phyloP scores from a whole-genome alignment of 2,797 vertebrate species.

The Sebastes taczanowskii region DNA sequence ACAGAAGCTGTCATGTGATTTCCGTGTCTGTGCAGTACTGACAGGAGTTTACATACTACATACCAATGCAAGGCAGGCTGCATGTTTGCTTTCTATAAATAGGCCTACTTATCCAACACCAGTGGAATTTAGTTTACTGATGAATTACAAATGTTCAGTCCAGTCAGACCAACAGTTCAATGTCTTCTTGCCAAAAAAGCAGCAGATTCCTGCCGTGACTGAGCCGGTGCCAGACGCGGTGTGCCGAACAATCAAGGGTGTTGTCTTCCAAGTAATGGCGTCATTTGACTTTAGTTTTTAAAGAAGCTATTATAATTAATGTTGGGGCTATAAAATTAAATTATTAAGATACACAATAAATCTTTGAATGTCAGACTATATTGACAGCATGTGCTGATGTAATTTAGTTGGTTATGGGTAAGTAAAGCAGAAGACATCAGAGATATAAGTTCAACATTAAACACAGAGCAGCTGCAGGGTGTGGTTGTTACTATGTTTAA shows the following conservation, averaged over 20 bases:
- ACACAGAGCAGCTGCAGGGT: slow-evolving; percentile 7
- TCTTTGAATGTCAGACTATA: not conserved
- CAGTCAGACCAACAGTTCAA: not conserved
- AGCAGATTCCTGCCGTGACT: not conserved
- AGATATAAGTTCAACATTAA: not conserved
- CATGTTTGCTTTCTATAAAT: slow-evolving; percentile 11
- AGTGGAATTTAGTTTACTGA: not conserved
- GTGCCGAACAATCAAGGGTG: not conserved
- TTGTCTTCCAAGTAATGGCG: not conserved
- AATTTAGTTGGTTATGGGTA: not conserved
- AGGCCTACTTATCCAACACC: not conserved
- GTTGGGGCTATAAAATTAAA: not conserved
- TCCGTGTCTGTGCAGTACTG: not conserved
- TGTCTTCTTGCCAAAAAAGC: not conserved
- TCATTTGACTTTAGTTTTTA: not conserved
- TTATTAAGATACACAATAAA: not conserved
- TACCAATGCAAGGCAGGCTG: not conserved
- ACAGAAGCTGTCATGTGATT: not conserved
- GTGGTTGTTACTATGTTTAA: slow-evolving; percentile 15
- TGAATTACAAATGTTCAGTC: not conserved
- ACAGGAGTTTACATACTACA: not conserved
- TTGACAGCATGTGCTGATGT: not conserved
- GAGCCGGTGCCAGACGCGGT: not conserved
- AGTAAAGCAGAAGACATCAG: not conserved
- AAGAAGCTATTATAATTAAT: not conserved